phyloP scores from a whole-genome alignment of 1,140 invertebrate species.

The Drosophila bifasciata region DNA sequence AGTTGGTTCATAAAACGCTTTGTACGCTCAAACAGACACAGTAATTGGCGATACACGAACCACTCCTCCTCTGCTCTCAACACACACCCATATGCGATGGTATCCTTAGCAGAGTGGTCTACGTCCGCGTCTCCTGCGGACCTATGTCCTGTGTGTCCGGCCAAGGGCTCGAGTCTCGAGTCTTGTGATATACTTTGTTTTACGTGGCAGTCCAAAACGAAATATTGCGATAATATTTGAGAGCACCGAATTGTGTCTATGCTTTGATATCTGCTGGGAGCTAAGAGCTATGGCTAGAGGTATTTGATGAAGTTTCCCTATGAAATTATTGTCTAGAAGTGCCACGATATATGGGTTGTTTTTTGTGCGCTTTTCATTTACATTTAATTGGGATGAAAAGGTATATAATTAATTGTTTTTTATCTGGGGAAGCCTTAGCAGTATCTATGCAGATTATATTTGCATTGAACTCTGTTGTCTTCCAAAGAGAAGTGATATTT shows the following conservation, averaged over 20 bases:
- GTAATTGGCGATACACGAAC: constrained; percentile 73
- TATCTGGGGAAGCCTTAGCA: no score
- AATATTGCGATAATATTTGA: neutral
- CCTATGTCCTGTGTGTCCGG: constrained; percentile 11
- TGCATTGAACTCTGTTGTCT: no score
- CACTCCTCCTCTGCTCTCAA: neutral
- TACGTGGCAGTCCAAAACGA: constrained; percentile 10
- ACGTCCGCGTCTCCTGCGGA: constrained; percentile 4
- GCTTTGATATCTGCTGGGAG: no score
- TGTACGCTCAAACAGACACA: constrained; percentile 81
- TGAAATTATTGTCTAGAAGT: no score
- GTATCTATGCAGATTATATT: no score
- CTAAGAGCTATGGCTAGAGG: neutral
- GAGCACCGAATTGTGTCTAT: no score
- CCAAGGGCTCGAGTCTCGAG: neutral
- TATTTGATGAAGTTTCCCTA: no score
- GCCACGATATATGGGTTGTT: no score
- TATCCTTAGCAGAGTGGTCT: neutral
- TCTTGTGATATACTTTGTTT: constrained; percentile 50
- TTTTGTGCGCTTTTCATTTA: no score
- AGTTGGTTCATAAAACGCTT: constrained; percentile 82
- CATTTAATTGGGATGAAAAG: no score
- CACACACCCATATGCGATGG: constrained; percentile 16
- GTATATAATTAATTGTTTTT: no score
- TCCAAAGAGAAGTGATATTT: no score